Evolutionary conservation across 2,888 invertebrate genomes (phyloP).

Genomic region (Scrobipalpa costella): DNA sequence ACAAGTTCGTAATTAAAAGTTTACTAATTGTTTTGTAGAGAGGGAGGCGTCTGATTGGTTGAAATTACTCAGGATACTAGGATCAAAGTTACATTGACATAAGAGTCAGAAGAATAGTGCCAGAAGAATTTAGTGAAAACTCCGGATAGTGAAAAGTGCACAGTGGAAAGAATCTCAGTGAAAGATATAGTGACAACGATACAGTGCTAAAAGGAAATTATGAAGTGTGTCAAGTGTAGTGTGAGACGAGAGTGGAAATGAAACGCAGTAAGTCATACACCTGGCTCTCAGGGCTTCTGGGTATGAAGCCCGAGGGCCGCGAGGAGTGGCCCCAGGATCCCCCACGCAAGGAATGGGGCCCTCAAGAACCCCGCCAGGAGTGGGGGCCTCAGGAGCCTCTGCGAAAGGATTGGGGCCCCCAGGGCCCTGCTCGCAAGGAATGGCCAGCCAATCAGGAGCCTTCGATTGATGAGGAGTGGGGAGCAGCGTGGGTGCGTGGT

Average conservation of each 20-base stretch:
- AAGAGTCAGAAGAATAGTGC: background rate
- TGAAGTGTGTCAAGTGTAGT: conserved; percentile 34
- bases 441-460: background rate
- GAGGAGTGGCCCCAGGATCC: conserved; percentile 33
- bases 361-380: conserved; percentile 44
- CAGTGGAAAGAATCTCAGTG: conserved; percentile 27
- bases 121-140: background rate
- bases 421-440: background rate
- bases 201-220: background rate
- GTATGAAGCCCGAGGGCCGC: conserved; percentile 48
- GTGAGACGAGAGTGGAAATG: conserved; percentile 49
- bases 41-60: conserved; percentile 7
- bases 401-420: no score
- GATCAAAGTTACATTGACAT: background rate
- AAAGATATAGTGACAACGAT: conserved; percentile 21
- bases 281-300: conserved; percentile 74
- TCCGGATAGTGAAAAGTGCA: conserved; percentile 6
- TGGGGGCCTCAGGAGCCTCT: background rate
- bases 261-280: conserved; percentile 76
- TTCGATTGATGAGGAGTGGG: conserved; percentile 61
- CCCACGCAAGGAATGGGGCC: background rate
- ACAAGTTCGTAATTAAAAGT: background rate
- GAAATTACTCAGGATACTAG: background rate
- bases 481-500: conserved; percentile 66
- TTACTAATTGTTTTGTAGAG: background rate